Evolutionary conservation across 2,113 vertebrate species (phyloP).

Genomic region (Struthidea cinerea): DNA sequence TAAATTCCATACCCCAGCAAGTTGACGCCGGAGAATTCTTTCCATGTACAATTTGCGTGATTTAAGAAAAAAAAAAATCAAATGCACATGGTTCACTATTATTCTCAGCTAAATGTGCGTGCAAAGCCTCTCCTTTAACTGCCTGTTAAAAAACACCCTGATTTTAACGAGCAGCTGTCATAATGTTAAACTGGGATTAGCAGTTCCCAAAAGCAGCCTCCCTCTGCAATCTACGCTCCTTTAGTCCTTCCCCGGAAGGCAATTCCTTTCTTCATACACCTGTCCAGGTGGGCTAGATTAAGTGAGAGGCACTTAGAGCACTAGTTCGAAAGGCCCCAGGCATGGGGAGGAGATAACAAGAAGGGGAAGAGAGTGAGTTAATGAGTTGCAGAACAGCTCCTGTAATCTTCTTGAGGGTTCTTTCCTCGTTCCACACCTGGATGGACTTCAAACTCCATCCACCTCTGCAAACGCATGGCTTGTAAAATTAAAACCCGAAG

Average conservation of each 20-base stretch:
- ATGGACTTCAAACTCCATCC: constrained; percentile 62
- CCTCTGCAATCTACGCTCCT: background rate
- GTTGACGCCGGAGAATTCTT: constrained; percentile 57
- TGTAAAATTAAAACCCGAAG: constrained; percentile 55
- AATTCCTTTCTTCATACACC: constrained; percentile 42
- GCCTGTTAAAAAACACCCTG: constrained; percentile 50
- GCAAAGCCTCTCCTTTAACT: constrained; percentile 49
- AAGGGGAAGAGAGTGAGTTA: constrained; percentile 60
- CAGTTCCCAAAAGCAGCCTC: constrained; percentile 48
- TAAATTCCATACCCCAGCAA: constrained; percentile 39
- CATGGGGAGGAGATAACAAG: constrained; percentile 36
- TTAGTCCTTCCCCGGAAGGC: constrained; percentile 25
- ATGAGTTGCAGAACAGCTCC: constrained; percentile 64
- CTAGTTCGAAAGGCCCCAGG: background rate
- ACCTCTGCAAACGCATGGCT: constrained; percentile 17
- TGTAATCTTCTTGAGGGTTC: constrained; percentile 62
- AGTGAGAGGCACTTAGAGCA: constrained; percentile 30
- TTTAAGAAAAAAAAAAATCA: constrained; percentile 44
- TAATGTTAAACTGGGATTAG: constrained; percentile 39
- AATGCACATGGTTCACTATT: constrained; percentile 58
- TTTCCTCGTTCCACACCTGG: constrained; percentile 65
- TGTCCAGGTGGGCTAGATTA: constrained; percentile 59
- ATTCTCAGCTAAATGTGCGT: constrained; percentile 30
- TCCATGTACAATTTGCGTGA: constrained; percentile 19
- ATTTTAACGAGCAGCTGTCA: constrained; percentile 52